These are phyloP conservation scores for Chymomyza caudatula DNA, from an alignment of 2,888 invertebrate genomes.

Conservation along the genomic window DNA sequence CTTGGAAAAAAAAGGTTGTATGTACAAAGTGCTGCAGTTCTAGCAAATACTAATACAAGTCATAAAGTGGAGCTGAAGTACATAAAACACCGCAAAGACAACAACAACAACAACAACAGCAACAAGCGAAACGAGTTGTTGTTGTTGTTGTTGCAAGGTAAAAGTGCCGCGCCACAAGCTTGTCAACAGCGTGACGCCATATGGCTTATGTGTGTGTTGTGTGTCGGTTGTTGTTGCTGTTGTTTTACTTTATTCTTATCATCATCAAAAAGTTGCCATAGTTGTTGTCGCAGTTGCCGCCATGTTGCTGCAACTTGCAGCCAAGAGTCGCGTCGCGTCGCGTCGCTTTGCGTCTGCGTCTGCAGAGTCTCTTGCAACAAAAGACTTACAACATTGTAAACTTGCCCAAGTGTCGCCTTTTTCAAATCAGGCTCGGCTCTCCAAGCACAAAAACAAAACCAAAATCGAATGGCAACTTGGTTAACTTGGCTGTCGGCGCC, in stretches of 20 bases:
- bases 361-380: no score
- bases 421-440: not conserved
- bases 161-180: constrained; percentile 47
- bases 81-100: constrained; percentile 51
- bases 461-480: not conserved
- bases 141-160: constrained; percentile 31
- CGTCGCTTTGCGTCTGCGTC: no score
- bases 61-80: constrained; percentile 68
- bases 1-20: not conserved
- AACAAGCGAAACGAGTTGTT: constrained; percentile 46
- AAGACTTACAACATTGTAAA: no score
- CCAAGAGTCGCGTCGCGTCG: constrained; percentile 12
- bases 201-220: not conserved
- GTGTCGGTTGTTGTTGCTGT: constrained; percentile 14
- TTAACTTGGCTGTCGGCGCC: constrained; percentile 46
- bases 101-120: constrained; percentile 27
- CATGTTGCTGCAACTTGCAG: constrained; percentile 34
- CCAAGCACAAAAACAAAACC: not conserved
- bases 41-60: constrained; percentile 53
- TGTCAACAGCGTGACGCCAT: constrained; percentile 54
- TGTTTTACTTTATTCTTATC: constrained; percentile 57
- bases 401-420: not conserved
- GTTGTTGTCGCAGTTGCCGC: constrained; percentile 57
- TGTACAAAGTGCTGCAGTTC: constrained; percentile 40
- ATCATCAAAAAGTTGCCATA: constrained; percentile 31